Base-by-base conservation (phyloP, 1,140 invertebrate genomes). In the Sycophila sp. region DNA sequence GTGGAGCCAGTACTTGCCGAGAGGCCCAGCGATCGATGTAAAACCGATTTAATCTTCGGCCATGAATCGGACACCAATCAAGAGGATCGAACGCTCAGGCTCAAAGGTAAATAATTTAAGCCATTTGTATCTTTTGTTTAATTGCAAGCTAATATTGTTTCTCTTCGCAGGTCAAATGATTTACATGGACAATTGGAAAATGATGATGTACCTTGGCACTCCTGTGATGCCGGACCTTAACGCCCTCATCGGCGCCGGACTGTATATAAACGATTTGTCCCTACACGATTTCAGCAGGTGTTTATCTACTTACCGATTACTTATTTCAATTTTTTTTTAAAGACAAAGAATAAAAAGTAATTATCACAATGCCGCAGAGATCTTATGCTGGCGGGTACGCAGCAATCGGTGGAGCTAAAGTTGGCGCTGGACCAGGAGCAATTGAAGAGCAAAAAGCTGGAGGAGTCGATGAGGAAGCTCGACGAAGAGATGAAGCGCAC, bases 221-320 rank as follows among this genome's bases (percentile, higher is more conserved):
- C 97, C 97, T 0, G 94, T 98, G 69, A 96, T 98, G 94, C 93
- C 94, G 0, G 95, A 97, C 82, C 85, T 99, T 8, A 93, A 95
- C 51, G 92, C 94, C 0, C 89, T 99, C 75, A 94, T 98, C 42
- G 91, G 92, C 4, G 89, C 94, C 1, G 97, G 97, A 0, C 89
- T 99, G 0, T 99, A 96, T 79, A 97, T 99, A 77, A 99, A 99
- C 81, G 97, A 99, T 87, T 87, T 99, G 17, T 97, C 96, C 34
- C 97, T 99, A 94, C 97, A 99, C 78, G 97, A 99, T 81, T 98
- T 98, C 70, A 98, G 96, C 88, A 91, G 94, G 93, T 94, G 85
- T 53, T 7, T 67, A 47, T 55, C 5, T n/a, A 15, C 26, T 58
- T 36, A 36, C 7, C 19, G 26, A 2, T 51, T 10, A 10, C 19